These are phyloP conservation scores for Axea sp. DNA, from an alignment of 2,888 invertebrate genomes.

Conservation along the genomic window DNA sequence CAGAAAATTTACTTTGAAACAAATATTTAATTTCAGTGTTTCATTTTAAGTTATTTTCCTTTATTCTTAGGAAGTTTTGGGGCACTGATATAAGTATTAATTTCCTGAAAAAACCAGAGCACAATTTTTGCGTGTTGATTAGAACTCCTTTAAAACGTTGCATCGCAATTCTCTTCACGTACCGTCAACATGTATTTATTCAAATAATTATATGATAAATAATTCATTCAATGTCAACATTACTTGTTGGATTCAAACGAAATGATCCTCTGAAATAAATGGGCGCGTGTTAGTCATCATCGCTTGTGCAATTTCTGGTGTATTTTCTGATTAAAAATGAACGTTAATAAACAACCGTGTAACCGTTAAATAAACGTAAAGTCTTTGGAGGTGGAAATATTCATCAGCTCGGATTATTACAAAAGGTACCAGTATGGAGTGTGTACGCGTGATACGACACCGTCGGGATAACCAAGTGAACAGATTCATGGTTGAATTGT, in stretches of 20 bases:
- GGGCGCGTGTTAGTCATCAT: slow-evolving; percentile 26
- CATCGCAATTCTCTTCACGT: slow-evolving; percentile 33
- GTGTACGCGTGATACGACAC: slow-evolving; percentile 23
- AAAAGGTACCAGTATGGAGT: slow-evolving; percentile 44
- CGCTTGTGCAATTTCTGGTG: slow-evolving; percentile 7
- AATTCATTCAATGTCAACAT: slow-evolving; percentile 49
- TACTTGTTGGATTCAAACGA: slow-evolving; percentile 23
- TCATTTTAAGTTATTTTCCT: not conserved
- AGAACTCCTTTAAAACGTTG: slow-evolving; percentile 5
- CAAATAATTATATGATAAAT: slow-evolving; percentile 47
- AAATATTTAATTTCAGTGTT: too few species aligned
- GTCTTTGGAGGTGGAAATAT: slow-evolving; percentile 41
- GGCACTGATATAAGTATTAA: too few species aligned
- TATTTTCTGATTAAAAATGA: slow-evolving; percentile 16
- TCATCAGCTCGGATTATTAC: slow-evolving; percentile 35
- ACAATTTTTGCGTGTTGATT: slow-evolving; percentile 24
- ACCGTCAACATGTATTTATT: slow-evolving; percentile 34
- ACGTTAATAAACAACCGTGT: slow-evolving; percentile 47
- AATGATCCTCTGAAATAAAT: slow-evolving; percentile 24
- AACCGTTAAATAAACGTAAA: slow-evolving; percentile 46
- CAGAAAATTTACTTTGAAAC: too few species aligned
- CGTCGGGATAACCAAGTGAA: slow-evolving; percentile 32
- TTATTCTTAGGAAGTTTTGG: too few species aligned
- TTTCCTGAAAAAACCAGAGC: too few species aligned
- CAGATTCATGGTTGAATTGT: slow-evolving; percentile 42